A percentile compares a stretch with the other conserved stretches of the same genome.
Evolutionary conservation across 1,140 invertebrate genomes (phyloP).

Genomic region (Mercenaria mercenaria): DNA sequence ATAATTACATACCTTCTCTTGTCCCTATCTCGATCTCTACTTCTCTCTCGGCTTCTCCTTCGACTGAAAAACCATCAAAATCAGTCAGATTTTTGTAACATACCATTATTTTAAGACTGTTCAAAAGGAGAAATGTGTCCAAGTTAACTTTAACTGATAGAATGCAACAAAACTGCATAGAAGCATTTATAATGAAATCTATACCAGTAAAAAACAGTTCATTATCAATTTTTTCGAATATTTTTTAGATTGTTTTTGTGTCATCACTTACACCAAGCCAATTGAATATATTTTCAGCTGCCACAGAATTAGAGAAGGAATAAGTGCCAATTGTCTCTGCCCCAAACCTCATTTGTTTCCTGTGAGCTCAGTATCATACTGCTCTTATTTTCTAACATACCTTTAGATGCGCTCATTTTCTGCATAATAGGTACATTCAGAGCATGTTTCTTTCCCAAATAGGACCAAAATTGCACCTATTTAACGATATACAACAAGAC

Average conservation of each 20-base stretch:
- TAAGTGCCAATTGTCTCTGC: not conserved
- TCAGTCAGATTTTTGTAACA: not conserved
- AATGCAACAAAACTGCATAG: no score
- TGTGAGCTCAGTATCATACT: not conserved
- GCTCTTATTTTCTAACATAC: conserved; percentile 56
- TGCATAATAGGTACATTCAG: conserved; percentile 63
- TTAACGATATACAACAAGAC: conserved; percentile 67
- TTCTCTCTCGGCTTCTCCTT: conserved; percentile 46
- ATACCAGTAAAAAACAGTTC: no score
- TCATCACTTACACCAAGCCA: not conserved
- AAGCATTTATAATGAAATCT: no score
- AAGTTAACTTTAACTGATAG: no score
- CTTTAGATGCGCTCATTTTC: conserved; percentile 58
- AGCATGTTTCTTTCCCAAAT: conserved; percentile 67
- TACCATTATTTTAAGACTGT: not conserved
- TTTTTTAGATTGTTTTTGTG: not conserved
- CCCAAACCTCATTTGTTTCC: not conserved
- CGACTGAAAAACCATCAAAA: conserved; percentile 20
- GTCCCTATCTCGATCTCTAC: conserved; percentile 40
- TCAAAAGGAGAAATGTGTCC: no score
- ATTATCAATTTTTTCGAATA: no score
- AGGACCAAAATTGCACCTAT: conserved; percentile 68
- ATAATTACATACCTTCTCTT: conserved; percentile 48
- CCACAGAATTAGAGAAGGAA: not conserved
- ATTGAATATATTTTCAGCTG: not conserved